phyloP scores from a whole-genome alignment of 2,888 invertebrate genomes.

The Eupithecia vulgata region DNA sequence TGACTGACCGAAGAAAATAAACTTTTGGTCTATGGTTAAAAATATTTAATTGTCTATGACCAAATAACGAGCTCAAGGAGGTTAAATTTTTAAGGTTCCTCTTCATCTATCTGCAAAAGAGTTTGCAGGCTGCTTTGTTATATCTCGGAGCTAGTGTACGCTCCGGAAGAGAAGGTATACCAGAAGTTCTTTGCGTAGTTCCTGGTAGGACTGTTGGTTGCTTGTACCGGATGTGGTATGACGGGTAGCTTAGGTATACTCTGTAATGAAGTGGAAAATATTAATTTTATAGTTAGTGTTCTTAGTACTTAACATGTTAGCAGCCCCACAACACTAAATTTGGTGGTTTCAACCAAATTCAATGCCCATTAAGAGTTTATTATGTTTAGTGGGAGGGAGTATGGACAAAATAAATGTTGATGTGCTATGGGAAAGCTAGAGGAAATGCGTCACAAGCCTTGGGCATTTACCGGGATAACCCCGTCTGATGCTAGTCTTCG shows the following conservation, averaged over 20 bases:
- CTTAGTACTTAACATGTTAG: too few species aligned
- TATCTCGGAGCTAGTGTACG: constrained; percentile 80
- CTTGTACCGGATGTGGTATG: constrained; percentile 81
- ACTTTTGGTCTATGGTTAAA: not conserved
- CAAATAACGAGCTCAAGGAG: not conserved
- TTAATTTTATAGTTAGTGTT: too few species aligned
- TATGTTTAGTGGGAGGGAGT: too few species aligned
- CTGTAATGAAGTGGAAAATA: constrained; percentile 59
- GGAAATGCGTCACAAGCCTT: too few species aligned
- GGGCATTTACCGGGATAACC: too few species aligned
- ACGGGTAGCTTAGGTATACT: constrained; percentile 79
- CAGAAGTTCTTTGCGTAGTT: constrained; percentile 65
- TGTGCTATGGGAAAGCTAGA: too few species aligned
- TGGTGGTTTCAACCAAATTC: too few species aligned
- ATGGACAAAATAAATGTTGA: too few species aligned
- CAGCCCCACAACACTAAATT: too few species aligned
- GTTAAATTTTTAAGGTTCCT: not conserved
- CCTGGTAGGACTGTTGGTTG: constrained; percentile 78
- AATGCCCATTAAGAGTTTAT: too few species aligned
- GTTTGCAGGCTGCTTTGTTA: constrained; percentile 74
- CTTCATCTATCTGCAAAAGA: constrained; percentile 60
- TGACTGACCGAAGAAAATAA: not conserved
- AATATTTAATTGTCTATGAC: not conserved
- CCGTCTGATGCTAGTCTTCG: too few species aligned
- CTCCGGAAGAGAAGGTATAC: constrained; percentile 76